phyloP scores from a whole-genome alignment of 53 echinoderm and acorn worm species.

The Apostichopus leukothele region DNA sequence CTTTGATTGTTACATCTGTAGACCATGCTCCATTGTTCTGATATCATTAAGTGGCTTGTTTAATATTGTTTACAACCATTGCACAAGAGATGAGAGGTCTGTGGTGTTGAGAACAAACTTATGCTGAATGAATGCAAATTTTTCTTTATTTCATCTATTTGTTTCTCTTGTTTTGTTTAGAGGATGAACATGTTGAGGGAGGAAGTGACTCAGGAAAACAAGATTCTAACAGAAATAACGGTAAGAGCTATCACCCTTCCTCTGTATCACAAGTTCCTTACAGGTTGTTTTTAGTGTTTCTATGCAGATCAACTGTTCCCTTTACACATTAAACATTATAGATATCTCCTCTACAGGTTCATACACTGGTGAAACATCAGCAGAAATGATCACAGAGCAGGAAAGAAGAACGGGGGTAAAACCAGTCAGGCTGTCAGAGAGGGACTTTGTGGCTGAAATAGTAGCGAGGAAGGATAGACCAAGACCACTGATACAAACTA shows the following conservation, averaged over 20 bases:
- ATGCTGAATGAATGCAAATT: not conserved
- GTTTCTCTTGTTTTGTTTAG: conserved; percentile 35
- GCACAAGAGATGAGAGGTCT: not conserved
- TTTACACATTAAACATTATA: too few relatives aligned
- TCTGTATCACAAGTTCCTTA: too few relatives aligned
- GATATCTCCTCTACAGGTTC: conserved; percentile 4
- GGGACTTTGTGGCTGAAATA: conserved; percentile 85
- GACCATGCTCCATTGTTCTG: not conserved
- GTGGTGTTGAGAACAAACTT: not conserved
- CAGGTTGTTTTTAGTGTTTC: too few relatives aligned
- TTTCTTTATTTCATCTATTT: not conserved
- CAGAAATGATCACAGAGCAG: conserved; percentile 2
- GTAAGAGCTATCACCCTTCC: not conserved
- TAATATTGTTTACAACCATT: too few relatives aligned
- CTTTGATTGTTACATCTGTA: too few relatives aligned
- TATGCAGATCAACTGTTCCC: too few relatives aligned
- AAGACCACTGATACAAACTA: not conserved
- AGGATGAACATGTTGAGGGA: conserved; percentile 84
- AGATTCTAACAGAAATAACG: conserved; percentile 54
- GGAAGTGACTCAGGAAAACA: conserved; percentile 66
- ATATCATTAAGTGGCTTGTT: not conserved
- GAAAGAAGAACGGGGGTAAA: conserved; percentile 43
- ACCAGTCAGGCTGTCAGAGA: conserved; percentile 71
- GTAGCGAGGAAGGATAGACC: conserved; percentile 78
- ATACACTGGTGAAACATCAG: conserved; percentile 9